Base-by-base conservation (phyloP, 2,113 vertebrate genomes). In the Rutilus rutilus region DNA sequence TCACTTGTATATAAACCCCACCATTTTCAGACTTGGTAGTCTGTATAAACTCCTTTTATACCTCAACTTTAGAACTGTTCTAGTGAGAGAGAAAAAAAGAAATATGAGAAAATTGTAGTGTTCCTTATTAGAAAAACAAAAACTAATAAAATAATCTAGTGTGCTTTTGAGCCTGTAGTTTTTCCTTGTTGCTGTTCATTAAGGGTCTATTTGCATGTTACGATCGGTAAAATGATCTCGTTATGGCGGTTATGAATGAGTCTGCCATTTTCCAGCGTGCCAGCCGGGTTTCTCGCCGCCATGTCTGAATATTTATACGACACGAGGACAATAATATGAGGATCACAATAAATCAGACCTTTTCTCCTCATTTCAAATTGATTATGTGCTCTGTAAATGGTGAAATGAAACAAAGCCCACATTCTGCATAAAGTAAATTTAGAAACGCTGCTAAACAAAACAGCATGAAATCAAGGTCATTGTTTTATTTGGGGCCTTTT, bases 1-100 rank as follows among this genome's bases (percentile, higher is more conserved):
- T 93, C 90, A 93, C 92, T 93, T 95, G 94, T 96, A 94, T 95
- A 95, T 95, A 95, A 93, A 93, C 93, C 93, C 93, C 92, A 92
- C 93, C 93, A 92, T 95, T 95, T 95, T 93, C 94, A 96, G 94
- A 94, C 94, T 89, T 87, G 93, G 90, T 89, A 93, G 93, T 95
- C 95, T 95, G 94, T 94, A 94, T 90, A 91, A 95, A 94, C 93
- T 95, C 94, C 95, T 95, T 95, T 95, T 96, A 95, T 96, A 96
- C 95, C 95, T 96, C 95, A 96, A 95, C 94, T 95, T 95, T 96
- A 96, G 94, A 95, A 94, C 94, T 94, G 95, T 95, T 95, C 94
- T 96, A 95, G 95, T 94, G 94, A 94, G 93, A 95, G 93, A 93
- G 93, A 88, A 94, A 94, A 65, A 88, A 92, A 93, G 93, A 91